Evolutionary conservation across 2,113 vertebrate species (phyloP).

Genomic region (Heterotilapia buettikoferi): DNA sequence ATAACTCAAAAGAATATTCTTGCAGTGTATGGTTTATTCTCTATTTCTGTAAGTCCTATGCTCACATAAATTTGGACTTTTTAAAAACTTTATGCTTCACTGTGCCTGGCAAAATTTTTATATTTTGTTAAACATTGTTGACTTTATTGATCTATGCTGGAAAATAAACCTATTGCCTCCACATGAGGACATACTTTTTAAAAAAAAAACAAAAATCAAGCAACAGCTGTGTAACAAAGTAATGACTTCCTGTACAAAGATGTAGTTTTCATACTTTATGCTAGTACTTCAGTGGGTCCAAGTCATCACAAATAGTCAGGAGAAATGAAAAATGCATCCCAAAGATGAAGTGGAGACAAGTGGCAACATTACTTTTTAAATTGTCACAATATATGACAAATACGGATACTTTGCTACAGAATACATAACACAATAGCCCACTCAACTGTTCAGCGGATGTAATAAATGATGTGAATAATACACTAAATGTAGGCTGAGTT

Average conservation of each 20-base stretch:
- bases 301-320: not conserved
- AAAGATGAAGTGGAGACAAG: rapidly evolving
- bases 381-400: not conserved
- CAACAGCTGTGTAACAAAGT: not conserved
- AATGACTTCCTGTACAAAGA: not conserved
- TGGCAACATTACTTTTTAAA: not conserved
- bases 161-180: not conserved
- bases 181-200: not conserved
- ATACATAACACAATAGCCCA: not conserved
- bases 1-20: not conserved
- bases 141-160: not conserved
- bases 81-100: not conserved
- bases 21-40: not conserved
- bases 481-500: not conserved
- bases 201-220: not conserved
- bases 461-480: not conserved
- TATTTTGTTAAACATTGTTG: not conserved
- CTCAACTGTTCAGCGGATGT: not conserved
- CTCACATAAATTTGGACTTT: not conserved
- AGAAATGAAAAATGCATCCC: not conserved
- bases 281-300: not conserved
- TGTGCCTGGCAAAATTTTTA: not conserved
- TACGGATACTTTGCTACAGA: not conserved
- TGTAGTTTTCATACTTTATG: not conserved
- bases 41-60: not conserved